phyloP scores from a whole-genome alignment of 2,113 vertebrate genomes.

The Elephas maximus region DNA sequence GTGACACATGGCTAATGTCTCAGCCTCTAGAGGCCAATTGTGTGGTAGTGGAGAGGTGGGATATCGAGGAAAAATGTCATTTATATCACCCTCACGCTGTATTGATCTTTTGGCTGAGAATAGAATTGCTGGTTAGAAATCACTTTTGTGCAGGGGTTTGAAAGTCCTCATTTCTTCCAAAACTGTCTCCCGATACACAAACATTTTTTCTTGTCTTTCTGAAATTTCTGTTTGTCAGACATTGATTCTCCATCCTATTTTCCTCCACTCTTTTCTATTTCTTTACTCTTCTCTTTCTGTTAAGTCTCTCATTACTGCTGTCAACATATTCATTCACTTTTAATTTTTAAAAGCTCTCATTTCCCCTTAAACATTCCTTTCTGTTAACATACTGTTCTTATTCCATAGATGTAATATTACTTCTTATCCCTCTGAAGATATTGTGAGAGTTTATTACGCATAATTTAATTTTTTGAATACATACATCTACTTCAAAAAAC shows the following conservation, averaged over 20 bases:
- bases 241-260: neutral
- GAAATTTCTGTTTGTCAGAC: slow-evolving; percentile 12
- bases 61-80: neutral
- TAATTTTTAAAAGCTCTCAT: neutral
- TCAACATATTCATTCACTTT: neutral
- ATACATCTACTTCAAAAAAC: neutral
- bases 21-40: neutral
- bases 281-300: neutral
- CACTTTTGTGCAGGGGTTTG: neutral
- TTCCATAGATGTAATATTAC: neutral
- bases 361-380: neutral
- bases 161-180: neutral
- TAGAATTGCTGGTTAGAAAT: slow-evolving; percentile 32
- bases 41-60: neutral
- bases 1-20: neutral
- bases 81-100: neutral
- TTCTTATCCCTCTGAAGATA: slow-evolving; percentile 2
- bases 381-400: neutral
- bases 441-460: neutral
- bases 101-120: neutral
- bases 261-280: neutral
- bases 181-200: neutral
- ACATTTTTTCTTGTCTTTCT: neutral
- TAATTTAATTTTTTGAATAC: neutral
- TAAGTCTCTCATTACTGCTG: neutral